A percentile compares a stretch with the other conserved stretches of the same genome.
phyloP scores from a whole-genome alignment of 2,797 vertebrate genomes.

The Gymnopithys bicolor region DNA sequence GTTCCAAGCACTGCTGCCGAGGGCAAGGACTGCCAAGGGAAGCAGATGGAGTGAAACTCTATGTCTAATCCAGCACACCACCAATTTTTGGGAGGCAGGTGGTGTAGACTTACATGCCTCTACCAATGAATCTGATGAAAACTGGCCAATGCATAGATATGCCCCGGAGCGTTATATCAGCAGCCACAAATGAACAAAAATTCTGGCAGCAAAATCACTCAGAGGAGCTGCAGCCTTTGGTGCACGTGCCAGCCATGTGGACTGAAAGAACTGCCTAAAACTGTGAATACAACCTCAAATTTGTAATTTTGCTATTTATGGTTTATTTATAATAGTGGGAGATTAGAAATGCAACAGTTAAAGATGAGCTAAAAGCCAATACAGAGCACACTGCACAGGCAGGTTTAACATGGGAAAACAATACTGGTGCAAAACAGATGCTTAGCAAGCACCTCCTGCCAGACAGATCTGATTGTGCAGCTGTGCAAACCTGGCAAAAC shows the following conservation, averaged over 20 bases:
- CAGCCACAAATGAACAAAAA: neutral
- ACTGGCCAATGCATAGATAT: neutral
- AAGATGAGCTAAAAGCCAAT: neutral
- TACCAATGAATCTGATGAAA: neutral
- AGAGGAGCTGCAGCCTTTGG: neutral
- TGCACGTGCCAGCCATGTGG: accelerated
- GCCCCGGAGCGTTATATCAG: neutral
- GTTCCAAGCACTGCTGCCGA: neutral
- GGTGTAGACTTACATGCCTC: neutral
- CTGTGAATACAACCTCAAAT: neutral
- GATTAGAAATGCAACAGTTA: neutral
- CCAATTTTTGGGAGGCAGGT: neutral
- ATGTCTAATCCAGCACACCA: neutral
- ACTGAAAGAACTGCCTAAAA: neutral
- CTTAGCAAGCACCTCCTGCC: neutral
- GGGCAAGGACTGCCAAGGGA: neutral
- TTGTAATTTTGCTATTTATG: neutral
- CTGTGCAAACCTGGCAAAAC: neutral
- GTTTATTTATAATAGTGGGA: neutral
- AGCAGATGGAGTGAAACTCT: neutral
- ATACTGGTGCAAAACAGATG: neutral
- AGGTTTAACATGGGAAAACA: neutral
- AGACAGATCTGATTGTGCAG: neutral
- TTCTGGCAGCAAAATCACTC: neutral
- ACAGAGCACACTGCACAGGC: neutral